These are phyloP conservation scores for Falco naumanni DNA, from an alignment of 2,797 vertebrate species.

Conservation along the genomic window DNA sequence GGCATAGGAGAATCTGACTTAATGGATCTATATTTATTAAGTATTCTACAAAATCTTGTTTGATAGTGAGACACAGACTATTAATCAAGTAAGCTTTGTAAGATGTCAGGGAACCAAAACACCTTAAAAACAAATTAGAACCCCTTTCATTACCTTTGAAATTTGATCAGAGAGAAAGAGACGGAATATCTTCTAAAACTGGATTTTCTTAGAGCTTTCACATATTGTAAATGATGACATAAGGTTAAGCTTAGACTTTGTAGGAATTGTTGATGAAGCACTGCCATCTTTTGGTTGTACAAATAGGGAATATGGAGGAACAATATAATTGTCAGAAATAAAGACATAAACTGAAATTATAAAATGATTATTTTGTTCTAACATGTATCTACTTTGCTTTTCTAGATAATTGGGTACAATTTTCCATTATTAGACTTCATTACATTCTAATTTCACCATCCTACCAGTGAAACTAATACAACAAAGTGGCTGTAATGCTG, in stretches of 20 bases:
- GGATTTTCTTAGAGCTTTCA: slow-evolving; percentile 36
- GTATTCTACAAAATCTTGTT: neutral
- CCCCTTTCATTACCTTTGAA: neutral
- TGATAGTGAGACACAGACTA: neutral
- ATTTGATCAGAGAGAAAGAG: neutral
- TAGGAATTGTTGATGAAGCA: slow-evolving; percentile 78
- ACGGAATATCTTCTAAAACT: slow-evolving; percentile 21
- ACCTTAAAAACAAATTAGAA: neutral
- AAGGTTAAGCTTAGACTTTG: slow-evolving; percentile 30
- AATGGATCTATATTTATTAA: neutral
- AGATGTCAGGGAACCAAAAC: neutral
- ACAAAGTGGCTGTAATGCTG: neutral
- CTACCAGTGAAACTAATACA: neutral
- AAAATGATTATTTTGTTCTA: neutral
- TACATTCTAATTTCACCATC: neutral
- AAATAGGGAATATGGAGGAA: slow-evolving; percentile 64
- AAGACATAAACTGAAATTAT: neutral
- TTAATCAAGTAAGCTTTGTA: neutral
- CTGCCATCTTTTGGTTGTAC: slow-evolving; percentile 82
- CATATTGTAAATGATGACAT: neutral
- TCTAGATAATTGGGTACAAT: neutral
- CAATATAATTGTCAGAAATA: slow-evolving; percentile 15
- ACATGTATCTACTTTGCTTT: neutral
- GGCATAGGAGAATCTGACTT: neutral
- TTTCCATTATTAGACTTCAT: neutral